Evolutionary conservation across 1,140 invertebrate genomes (phyloP).

Genomic region (Brachionus sp.): DNA sequence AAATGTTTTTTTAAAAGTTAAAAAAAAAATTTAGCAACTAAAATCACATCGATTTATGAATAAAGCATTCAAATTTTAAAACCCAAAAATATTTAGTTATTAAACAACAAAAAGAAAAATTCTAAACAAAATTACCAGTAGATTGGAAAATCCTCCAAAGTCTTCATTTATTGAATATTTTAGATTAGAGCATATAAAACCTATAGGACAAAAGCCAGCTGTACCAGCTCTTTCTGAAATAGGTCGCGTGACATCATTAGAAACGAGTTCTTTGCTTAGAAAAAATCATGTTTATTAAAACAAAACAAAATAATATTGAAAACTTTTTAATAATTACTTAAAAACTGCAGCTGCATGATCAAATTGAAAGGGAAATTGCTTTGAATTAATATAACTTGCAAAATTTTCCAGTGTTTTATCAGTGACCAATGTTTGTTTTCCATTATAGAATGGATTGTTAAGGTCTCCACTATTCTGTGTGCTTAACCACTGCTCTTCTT

Average conservation of each 20-base stretch:
- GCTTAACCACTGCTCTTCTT: neutral
- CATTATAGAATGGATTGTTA: neutral
- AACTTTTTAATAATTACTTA: neutral
- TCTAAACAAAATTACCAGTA: constrained; percentile 1
- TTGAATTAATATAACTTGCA: constrained; percentile 10
- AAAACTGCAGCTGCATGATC: constrained; percentile 38
- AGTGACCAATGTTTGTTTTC: neutral
- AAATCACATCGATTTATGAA: neutral
- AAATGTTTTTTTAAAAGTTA: too few relatives aligned
- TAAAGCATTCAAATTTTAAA: neutral
- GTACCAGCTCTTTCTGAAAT: neutral
- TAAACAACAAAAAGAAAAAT: neutral
- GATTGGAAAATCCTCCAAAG: constrained; percentile 23
- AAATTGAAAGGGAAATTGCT: constrained; percentile 12
- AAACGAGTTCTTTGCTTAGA: constrained; percentile 21
- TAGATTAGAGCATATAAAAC: neutral
- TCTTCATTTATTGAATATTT: constrained; percentile 42
- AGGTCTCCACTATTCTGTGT: neutral
- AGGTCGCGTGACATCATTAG: neutral
- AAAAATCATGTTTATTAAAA: too few relatives aligned
- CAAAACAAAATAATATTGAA: neutral
- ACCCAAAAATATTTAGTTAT: neutral
- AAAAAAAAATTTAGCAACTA: too few relatives aligned
- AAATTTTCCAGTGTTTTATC: neutral
- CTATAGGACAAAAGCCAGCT: constrained; percentile 6